Evolutionary conservation across 2,797 vertebrate genomes (phyloP).

Genomic region (Acestrorhynchus altus): DNA sequence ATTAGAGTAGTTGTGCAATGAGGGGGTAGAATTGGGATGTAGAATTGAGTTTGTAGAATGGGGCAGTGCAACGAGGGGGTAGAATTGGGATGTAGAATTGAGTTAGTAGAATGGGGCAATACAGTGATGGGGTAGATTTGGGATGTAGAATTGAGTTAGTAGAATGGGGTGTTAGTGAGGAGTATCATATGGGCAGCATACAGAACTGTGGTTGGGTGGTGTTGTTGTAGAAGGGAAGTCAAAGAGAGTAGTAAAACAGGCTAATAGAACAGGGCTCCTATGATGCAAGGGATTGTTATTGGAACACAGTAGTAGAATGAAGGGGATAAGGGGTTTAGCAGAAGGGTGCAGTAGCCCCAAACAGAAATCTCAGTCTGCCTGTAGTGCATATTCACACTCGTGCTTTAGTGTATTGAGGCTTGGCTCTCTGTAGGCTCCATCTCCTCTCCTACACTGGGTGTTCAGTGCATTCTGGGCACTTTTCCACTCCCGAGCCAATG

Average conservation of each 20-base stretch:
- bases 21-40: neutral
- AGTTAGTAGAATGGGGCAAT: neutral
- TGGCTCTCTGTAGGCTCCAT: neutral
- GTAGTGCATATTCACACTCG: neutral
- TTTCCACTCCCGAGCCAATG: constrained; percentile 67
- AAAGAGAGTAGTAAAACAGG: neutral
- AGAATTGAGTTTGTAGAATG: no score
- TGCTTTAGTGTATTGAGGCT: neutral
- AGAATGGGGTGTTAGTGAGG: neutral
- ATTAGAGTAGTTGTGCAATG: neutral
- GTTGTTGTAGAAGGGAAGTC: neutral
- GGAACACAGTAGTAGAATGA: neutral
- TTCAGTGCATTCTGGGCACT: constrained; percentile 59
- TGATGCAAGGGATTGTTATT: neutral
- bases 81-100: neutral
- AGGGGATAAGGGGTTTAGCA: neutral
- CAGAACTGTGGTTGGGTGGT: no score
- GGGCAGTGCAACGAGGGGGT: neutral
- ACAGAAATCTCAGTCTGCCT: neutral
- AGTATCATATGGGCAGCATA: neutral
- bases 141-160: neutral
- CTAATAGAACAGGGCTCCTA: neutral
- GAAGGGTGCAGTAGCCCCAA: neutral
- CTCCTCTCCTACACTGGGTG: neutral
- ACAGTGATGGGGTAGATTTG: neutral